These are phyloP conservation scores for Brachypodius melanocephalos DNA, from an alignment of 2,113 vertebrate species.

Conservation along the genomic window DNA sequence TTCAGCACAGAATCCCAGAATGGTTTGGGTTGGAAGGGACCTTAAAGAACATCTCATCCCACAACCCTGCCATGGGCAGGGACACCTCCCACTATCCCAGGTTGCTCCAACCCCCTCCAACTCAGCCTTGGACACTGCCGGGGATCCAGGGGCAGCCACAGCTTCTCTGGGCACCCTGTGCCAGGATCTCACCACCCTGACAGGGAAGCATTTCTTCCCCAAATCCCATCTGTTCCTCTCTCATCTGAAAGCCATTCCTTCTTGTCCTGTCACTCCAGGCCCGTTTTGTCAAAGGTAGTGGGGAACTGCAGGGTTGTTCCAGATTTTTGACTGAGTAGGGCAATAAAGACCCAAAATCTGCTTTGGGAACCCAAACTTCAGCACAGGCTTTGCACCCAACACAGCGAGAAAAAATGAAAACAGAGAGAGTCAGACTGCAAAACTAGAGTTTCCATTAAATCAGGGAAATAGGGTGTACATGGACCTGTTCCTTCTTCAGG, in stretches of 20 bases:
- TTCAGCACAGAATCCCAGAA: not conserved
- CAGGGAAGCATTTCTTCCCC: not conserved
- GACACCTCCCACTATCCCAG: not conserved
- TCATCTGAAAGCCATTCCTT: not conserved
- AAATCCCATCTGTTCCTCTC: not conserved
- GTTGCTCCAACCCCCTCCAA: rapidly evolving
- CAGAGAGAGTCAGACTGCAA: not conserved
- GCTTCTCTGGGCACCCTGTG: not conserved
- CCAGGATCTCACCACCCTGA: not conserved
- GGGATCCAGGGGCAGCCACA: not conserved
- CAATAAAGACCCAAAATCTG: not conserved
- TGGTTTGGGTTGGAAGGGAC: not conserved
- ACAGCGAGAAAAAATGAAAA: not conserved
- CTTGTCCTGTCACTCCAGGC: not conserved
- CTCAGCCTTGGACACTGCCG: not conserved
- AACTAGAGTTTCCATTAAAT: not conserved
- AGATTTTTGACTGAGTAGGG: not conserved
- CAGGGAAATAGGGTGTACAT: rapidly evolving
- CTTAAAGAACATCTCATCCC: not conserved
- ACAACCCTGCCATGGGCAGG: not conserved
- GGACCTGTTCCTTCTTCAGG: not conserved
- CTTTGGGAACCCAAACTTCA: not conserved
- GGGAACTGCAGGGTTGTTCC: not conserved
- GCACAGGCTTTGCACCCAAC: not conserved
- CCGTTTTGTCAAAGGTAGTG: not conserved